phyloP scores from a whole-genome alignment of 2,113 vertebrate genomes.

The Danionella cerebrum region DNA sequence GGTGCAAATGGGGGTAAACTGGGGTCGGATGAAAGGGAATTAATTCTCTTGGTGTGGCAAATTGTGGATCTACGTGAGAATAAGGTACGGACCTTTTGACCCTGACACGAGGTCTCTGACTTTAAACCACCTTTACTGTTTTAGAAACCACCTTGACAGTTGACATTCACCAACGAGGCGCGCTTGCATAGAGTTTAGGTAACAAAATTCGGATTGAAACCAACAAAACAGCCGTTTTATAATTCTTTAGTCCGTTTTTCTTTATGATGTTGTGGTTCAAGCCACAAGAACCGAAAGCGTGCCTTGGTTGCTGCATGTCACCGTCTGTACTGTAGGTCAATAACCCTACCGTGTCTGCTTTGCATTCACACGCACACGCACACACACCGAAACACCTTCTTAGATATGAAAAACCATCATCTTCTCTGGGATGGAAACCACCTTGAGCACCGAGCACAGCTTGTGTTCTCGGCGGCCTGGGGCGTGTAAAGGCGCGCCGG shows the following conservation, averaged over 20 bases:
- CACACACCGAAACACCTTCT: constrained; percentile 12
- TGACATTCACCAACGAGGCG: constrained; percentile 58
- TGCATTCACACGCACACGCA: constrained; percentile 38
- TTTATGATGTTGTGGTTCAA: no score
- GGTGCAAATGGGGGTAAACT: constrained; percentile 96
- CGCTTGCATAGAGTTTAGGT: constrained; percentile 33
- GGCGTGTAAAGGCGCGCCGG: background rate
- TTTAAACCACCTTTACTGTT: background rate
- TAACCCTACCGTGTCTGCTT: constrained; percentile 45
- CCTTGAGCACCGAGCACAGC: background rate
- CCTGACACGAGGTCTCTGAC: constrained; percentile 52
- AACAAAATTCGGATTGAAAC: no score
- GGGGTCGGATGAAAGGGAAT: constrained; percentile 96
- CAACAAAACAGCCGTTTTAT: background rate
- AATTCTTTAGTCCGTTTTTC: no score
- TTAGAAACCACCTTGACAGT: constrained; percentile 41
- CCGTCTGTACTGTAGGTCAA: constrained; percentile 40
- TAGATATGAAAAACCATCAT: background rate
- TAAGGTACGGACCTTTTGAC: constrained; percentile 80
- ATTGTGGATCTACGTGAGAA: constrained; percentile 93
- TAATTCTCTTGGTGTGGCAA: constrained; percentile 99
- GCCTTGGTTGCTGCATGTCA: constrained; percentile 60
- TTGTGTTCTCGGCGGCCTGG: constrained; percentile 1
- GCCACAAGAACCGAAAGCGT: constrained; percentile 32
- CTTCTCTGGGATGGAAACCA: background rate